Evolutionary conservation across 2,113 vertebrate species (phyloP).

Genomic region (Chitala chitala): DNA sequence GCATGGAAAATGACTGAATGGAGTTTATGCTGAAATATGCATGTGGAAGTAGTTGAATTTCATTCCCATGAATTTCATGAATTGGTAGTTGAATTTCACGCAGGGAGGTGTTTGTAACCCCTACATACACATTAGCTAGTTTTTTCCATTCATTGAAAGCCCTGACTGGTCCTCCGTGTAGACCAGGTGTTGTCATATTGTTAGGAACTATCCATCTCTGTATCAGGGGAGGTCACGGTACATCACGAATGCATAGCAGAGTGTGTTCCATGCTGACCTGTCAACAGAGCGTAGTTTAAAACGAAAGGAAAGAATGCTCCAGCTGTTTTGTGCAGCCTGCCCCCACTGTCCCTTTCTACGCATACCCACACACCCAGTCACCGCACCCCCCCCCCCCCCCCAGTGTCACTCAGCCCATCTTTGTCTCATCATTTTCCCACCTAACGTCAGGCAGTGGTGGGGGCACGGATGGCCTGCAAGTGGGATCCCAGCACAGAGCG

Average conservation of each 20-base stretch:
- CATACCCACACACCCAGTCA: background rate
- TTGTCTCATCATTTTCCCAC: too few relatives aligned
- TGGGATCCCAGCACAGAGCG: background rate
- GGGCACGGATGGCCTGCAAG: background rate
- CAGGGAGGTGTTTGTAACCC: background rate
- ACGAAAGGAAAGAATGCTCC: background rate
- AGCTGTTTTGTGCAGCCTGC: background rate
- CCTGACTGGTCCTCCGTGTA: background rate
- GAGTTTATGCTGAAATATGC: too few relatives aligned
- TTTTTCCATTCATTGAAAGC: background rate
- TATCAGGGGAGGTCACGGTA: slow-evolving; percentile 5
- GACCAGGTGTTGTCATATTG: background rate
- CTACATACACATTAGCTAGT: background rate
- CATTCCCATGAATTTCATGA: too few relatives aligned
- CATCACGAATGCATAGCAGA: background rate
- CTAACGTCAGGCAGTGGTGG: too few relatives aligned
- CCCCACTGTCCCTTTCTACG: background rate
- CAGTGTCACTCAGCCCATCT: background rate
- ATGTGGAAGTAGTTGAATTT: too few relatives aligned
- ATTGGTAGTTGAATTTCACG: background rate
- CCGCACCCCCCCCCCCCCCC: background rate
- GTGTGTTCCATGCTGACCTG: background rate
- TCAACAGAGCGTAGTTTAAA: background rate
- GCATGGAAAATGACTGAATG: too few relatives aligned
- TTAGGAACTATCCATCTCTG: slow-evolving; percentile 9